Evolutionary conservation across 2,888 invertebrate genomes (phyloP).

Genomic region (Yponomeuta evonymella): DNA sequence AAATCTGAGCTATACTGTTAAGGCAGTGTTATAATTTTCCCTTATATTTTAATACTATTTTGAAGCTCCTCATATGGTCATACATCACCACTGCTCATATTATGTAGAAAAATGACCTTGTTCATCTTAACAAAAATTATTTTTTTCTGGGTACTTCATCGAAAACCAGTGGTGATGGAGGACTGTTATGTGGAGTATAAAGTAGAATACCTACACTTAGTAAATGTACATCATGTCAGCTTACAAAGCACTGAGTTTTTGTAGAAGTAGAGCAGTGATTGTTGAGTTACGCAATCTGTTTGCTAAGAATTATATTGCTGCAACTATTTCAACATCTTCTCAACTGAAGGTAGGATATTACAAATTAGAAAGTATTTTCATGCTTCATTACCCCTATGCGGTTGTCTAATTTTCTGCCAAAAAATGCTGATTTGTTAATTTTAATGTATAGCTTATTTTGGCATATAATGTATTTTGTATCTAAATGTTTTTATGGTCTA

Average conservation of each 20-base stretch:
- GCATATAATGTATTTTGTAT: no score
- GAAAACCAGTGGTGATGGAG: conserved; percentile 58
- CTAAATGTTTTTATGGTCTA: no score
- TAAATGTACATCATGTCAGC: conserved; percentile 47
- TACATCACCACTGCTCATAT: conserved; percentile 40
- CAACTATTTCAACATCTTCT: conserved; percentile 60
- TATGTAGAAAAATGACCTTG: neutral
- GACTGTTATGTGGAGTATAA: conserved; percentile 41
- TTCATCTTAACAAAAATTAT: neutral
- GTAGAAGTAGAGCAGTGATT: conserved; percentile 39
- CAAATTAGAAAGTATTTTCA: conserved; percentile 35
- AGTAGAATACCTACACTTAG: conserved; percentile 27
- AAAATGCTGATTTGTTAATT: neutral
- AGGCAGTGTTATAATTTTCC: neutral
- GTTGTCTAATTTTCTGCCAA: neutral
- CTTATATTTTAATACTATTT: no score
- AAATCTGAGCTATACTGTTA: neutral
- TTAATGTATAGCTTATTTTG: no score
- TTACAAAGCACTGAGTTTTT: conserved; percentile 43
- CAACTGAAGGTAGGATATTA: conserved; percentile 45
- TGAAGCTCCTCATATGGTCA: conserved; percentile 52
- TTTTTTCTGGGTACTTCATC: conserved; percentile 51
- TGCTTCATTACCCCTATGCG: conserved; percentile 11
- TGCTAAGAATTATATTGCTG: conserved; percentile 45
- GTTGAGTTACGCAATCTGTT: conserved; percentile 44